Percentiles rank a stretch among this genome's conserved stretches.
phyloP scores from a whole-genome alignment of 2,113 vertebrate species.

The Ursus arctos region DNA sequence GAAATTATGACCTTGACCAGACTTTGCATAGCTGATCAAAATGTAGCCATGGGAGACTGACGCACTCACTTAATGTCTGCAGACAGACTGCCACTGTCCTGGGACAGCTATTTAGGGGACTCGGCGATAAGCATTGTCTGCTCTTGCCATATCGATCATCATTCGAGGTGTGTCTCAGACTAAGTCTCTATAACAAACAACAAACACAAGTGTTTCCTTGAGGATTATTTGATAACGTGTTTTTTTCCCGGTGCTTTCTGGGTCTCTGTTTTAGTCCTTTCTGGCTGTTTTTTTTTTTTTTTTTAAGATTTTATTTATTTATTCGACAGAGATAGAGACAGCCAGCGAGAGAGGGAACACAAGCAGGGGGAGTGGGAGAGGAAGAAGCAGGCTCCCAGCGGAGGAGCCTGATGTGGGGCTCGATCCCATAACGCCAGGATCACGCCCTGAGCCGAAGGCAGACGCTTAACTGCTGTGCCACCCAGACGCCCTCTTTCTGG shows the following conservation, averaged over 20 bases:
- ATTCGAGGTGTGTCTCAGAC: background rate
- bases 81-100: background rate
- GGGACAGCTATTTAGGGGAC: background rate
- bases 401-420: too few relatives aligned
- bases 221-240: background rate
- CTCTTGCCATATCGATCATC: background rate
- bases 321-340: too few relatives aligned
- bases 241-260: background rate
- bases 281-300: background rate
- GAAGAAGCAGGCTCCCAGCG: too few relatives aligned
- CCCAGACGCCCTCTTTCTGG: background rate
- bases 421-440: too few relatives aligned
- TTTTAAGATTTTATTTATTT: too few relatives aligned
- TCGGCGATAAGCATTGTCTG: background rate
- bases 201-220: background rate
- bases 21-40: background rate
- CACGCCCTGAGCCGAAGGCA: too few relatives aligned
- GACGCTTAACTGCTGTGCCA: too few relatives aligned
- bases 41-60: background rate
- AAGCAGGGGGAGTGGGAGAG: too few relatives aligned
- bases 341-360: too few relatives aligned
- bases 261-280: background rate
- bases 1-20: constrained; percentile 33
- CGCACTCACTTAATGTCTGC: background rate
- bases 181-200: background rate